These are phyloP conservation scores for Ciona savignyi DNA, from an alignment of 23 tunicate genomes.

Conservation along the genomic window DNA sequence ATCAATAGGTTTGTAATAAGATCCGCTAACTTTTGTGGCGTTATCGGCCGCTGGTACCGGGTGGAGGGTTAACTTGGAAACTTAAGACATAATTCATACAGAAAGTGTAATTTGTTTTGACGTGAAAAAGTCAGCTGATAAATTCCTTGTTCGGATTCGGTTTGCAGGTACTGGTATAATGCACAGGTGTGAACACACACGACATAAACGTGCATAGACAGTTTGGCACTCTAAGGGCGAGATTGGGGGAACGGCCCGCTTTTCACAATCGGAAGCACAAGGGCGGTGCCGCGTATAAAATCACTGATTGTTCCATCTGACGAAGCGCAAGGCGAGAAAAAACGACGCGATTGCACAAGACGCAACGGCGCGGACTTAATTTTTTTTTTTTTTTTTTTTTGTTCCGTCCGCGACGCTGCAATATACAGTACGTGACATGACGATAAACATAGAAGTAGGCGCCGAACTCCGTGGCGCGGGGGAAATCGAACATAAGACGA, in stretches of 20 bases:
- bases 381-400: no score
- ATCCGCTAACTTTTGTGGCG: not conserved
- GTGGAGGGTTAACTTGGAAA: not conserved
- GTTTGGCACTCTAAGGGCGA: not conserved
- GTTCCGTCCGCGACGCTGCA: not conserved
- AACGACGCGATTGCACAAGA: not conserved
- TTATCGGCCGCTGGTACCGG: not conserved
- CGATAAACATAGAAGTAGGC: not conserved
- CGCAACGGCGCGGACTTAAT: not conserved
- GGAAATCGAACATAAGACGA: not conserved
- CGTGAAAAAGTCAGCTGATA: not conserved
- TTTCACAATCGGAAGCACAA: not conserved
- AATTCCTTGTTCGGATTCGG: not conserved
- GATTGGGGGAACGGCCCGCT: not conserved
- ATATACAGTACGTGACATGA: not conserved
- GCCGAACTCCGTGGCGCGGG: not conserved
- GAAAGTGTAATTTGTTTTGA: not conserved
- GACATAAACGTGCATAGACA: not conserved
- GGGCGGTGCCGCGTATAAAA: not conserved
- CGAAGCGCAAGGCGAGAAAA: not conserved
- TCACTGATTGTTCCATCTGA: not conserved
- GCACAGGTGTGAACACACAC: slow-evolving; percentile 1
- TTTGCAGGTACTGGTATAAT: not conserved
- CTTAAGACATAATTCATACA: not conserved
- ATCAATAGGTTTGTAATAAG: not conserved